A percentile compares a stretch with the other conserved stretches of the same genome.
phyloP scores from a whole-genome alignment of 2,797 vertebrate species.

The Aselliscus stoliczkanus region DNA sequence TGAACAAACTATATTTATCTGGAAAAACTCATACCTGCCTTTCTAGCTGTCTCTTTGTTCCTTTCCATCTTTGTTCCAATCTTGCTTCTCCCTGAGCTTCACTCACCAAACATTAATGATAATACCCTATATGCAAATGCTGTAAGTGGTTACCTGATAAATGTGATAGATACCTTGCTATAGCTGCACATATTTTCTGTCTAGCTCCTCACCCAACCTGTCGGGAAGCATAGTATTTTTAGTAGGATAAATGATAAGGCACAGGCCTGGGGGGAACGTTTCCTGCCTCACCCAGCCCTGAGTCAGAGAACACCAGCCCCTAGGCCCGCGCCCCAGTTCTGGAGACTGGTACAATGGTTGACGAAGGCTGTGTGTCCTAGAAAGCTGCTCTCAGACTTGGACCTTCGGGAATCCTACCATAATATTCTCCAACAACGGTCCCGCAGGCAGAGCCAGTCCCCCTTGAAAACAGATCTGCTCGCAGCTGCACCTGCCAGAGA shows the following conservation, averaged over 20 bases:
- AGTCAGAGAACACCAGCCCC: constrained; percentile 25
- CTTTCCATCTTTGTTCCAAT: not conserved
- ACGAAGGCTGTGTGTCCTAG: constrained; percentile 51
- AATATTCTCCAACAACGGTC: constrained; percentile 60
- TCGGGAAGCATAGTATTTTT: constrained; percentile 36
- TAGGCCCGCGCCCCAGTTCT: constrained; percentile 21
- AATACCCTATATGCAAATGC: constrained; percentile 9
- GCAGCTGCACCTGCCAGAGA: not conserved
- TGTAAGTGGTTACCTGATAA: not conserved
- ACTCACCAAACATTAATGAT: constrained; percentile 18
- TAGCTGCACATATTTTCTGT: not conserved
- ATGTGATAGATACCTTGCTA: not conserved
- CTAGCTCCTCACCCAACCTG: constrained; percentile 39
- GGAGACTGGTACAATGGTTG: not conserved
- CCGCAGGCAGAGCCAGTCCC: not conserved
- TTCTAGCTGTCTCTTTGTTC: not conserved
- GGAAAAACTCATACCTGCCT: not conserved
- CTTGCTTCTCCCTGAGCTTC: not conserved
- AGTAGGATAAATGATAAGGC: constrained; percentile 1
- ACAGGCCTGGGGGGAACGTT: not conserved
- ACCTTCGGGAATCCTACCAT: constrained; percentile 66
- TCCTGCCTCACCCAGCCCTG: not conserved
- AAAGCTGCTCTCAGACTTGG: constrained; percentile 52
- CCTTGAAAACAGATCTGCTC: constrained; percentile 17
- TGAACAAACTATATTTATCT: not conserved